Evolutionary conservation across 2,797 vertebrate species (phyloP), one percentile per base, ranked within the genome.

Genomic region (Fistularia commersonii): DNA sequence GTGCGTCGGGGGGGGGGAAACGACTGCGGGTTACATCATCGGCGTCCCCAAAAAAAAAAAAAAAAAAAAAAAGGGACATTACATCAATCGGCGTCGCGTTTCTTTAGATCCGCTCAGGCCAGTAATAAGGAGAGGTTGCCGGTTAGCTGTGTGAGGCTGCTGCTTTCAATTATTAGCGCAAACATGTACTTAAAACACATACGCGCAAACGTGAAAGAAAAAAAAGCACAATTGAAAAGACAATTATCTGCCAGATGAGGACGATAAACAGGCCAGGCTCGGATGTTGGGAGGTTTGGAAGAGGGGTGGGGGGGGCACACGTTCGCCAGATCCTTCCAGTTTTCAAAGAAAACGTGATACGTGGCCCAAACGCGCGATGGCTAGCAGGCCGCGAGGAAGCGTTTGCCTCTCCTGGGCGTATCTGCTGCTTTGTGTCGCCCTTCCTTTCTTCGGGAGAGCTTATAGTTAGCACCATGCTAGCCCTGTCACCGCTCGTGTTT

Each of bases 221-320:
- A n/a, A n/a, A n/a, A n/a, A n/a, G n/a, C 63, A 62, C 55, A 79
- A 81, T 72, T 64, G 66, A 72, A 57, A 76, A 65, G 61, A 73
- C 74, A 83, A 86, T 89, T 83, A 86, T 80, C 66, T 64, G 33
- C 78, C 84, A 86, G 79, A 87, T 75, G 77, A 82, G 69, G 68
- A 69, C 38, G 55, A 79, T 83, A 86, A 83, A 60, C 65, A 76
- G 79, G 69, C 55, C 8, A 70, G 77, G 79, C 72, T 69, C 76
- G 69, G 79, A 79, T 48, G 54, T 57, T 8, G 13, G 3, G 13
- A 13, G 14, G 61, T 54, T 38, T 71, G 33, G 44, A 33, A 59
- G 56, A 48, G 47, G 72, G 63, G 66, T 54, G 15, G 41, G 39
- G 60, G 67, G 51, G 62, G 68, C 9, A 63, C 65, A 44, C 50